Conservation (phyloP, 2,888 invertebrate genomes). For the Epirrhoe tristata region DNA sequence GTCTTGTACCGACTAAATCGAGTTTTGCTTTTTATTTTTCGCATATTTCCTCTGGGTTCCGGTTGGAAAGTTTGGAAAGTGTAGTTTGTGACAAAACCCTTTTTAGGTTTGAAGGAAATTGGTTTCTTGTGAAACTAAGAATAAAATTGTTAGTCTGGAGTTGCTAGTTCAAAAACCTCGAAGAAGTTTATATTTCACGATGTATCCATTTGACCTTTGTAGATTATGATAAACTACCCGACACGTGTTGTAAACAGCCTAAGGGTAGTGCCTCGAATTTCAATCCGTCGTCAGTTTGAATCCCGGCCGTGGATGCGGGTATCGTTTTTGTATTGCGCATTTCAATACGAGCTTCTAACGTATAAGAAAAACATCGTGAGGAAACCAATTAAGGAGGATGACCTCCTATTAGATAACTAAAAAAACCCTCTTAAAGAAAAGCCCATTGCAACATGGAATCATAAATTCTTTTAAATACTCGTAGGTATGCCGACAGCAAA, state of each 20-base stretch:
- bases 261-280: too few relatives aligned
- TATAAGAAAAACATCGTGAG: too few relatives aligned
- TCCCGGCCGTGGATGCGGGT: too few relatives aligned
- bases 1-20: slow-evolving; percentile 49
- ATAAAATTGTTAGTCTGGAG: slow-evolving; percentile 21
- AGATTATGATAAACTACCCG: neutral
- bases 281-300: too few relatives aligned
- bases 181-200: neutral
- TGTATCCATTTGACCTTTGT: neutral
- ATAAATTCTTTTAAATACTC: too few relatives aligned
- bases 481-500: too few relatives aligned
- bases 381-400: too few relatives aligned
- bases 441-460: too few relatives aligned
- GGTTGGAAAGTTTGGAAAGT: slow-evolving; percentile 43
- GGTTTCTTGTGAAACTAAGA: slow-evolving; percentile 43
- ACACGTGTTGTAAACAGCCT: neutral
- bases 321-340: too few relatives aligned
- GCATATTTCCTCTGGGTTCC: slow-evolving; percentile 46
- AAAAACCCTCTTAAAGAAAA: too few relatives aligned
- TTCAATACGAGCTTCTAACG: too few relatives aligned
- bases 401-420: too few relatives aligned
- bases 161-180: slow-evolving; percentile 12
- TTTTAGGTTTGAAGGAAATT: slow-evolving; percentile 45
- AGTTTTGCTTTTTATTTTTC: slow-evolving; percentile 56
- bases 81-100: slow-evolving; percentile 45